Percentiles rank a stretch among this genome's conserved stretches.
These are phyloP conservation scores for Antheraea mylitta DNA, from an alignment of 1,140 invertebrate genomes.

Conservation along the genomic window DNA sequence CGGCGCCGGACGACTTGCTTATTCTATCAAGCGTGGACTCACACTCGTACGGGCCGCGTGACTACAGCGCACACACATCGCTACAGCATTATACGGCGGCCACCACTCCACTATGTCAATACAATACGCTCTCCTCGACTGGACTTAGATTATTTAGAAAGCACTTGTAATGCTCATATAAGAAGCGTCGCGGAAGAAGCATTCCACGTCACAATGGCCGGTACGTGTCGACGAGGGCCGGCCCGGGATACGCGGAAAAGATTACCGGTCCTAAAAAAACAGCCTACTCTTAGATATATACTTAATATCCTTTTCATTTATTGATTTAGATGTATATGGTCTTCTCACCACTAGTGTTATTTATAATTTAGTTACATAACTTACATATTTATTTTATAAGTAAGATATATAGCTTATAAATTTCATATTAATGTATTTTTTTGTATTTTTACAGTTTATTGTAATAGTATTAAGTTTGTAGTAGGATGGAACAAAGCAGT, in stretches of 20 bases:
- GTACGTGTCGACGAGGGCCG: conserved; percentile 67
- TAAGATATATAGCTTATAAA: too few relatives aligned
- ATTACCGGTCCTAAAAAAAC: conserved; percentile 77
- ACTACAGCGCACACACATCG: conserved; percentile 48
- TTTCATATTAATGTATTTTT: too few relatives aligned
- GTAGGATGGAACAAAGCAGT: too few relatives aligned
- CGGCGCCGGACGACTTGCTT: conserved; percentile 75
- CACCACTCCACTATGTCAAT: conserved; percentile 80
- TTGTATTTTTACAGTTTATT: too few relatives aligned
- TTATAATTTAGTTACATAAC: not conserved
- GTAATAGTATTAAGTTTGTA: too few relatives aligned
- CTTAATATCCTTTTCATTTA: conserved; percentile 57
- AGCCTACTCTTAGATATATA: conserved; percentile 64
- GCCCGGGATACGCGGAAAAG: conserved; percentile 68
- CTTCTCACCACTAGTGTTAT: not conserved
- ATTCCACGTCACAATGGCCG: conserved; percentile 75
- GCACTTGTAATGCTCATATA: conserved; percentile 80
- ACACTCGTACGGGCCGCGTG: conserved; percentile 47
- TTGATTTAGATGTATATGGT: conserved; percentile 39
- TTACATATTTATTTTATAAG: too few relatives aligned
- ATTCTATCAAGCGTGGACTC: conserved; percentile 76
- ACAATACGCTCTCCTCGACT: conserved; percentile 79
- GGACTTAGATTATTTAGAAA: conserved; percentile 81
- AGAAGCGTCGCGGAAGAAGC: conserved; percentile 76
- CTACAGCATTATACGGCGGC: conserved; percentile 72